Evolutionary conservation across 2,888 invertebrate genomes (phyloP).

Genomic region (Epinotia bilunana): DNA sequence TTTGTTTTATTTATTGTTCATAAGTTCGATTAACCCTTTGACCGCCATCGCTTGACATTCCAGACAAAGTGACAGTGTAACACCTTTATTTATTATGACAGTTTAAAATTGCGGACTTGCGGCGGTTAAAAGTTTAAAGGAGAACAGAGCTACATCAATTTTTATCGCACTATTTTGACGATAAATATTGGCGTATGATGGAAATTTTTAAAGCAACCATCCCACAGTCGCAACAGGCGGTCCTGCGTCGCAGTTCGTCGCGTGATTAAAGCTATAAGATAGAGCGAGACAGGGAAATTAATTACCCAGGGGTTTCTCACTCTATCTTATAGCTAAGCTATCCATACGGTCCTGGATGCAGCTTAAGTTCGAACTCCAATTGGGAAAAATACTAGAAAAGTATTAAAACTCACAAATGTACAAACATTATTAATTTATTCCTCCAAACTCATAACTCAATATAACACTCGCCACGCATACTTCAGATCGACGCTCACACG

Average conservation of each 20-base stretch:
- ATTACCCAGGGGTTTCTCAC: background rate
- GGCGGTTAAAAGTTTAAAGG: too few species aligned
- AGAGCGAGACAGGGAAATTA: background rate
- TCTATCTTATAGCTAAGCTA: background rate
- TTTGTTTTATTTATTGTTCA: background rate
- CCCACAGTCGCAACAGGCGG: too few species aligned
- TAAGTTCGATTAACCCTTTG: too few species aligned
- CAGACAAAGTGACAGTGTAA: too few species aligned
- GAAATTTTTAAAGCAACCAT: too few species aligned
- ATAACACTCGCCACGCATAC: constrained; percentile 55
- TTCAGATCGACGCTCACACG: constrained; percentile 59
- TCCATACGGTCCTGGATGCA: background rate
- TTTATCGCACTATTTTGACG: background rate
- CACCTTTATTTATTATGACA: too few species aligned
- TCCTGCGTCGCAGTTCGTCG: too few species aligned
- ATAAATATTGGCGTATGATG: too few species aligned
- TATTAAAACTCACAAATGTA: constrained; percentile 51
- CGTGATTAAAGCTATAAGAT: too few species aligned
- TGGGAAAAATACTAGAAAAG: background rate
- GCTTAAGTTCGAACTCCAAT: background rate
- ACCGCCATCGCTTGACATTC: too few species aligned
- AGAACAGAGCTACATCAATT: background rate
- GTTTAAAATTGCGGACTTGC: too few species aligned
- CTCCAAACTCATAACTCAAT: constrained; percentile 53
- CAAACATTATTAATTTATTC: constrained; percentile 71